Conservation (phyloP, 53 echinoderm and acorn worm species). For the Stichopus horrens region DNA sequence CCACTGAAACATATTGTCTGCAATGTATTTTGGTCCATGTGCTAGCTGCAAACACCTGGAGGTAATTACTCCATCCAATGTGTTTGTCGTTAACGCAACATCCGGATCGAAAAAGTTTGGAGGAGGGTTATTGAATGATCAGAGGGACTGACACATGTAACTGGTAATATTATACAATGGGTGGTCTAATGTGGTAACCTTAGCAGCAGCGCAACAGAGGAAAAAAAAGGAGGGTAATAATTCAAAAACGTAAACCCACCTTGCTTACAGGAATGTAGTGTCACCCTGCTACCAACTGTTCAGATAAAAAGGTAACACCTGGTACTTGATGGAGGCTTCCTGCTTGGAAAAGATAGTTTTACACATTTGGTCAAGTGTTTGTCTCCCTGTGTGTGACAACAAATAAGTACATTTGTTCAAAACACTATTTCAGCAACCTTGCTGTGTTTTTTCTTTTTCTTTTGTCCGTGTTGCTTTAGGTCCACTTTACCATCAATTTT, state of each 20-base stretch:
- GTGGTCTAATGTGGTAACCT: slow-evolving; percentile 28
- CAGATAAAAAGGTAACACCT: slow-evolving; percentile 22
- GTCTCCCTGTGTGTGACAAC: no score
- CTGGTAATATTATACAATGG: slow-evolving; percentile 37
- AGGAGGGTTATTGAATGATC: slow-evolving; percentile 4
- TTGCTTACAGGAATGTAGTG: neutral
- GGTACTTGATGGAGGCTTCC: neutral
- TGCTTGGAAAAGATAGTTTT: no score
- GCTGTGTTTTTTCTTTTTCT: no score
- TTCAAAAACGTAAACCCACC: neutral
- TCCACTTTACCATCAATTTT: no score
- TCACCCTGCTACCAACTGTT: slow-evolving; percentile 9
- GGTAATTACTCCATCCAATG: neutral
- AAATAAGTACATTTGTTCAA: no score
- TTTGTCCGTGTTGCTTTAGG: no score
- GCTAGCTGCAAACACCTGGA: neutral
- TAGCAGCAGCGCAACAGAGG: neutral
- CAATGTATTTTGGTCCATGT: neutral
- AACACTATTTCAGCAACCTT: no score
- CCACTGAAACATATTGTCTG: no score
- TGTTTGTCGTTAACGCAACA: slow-evolving; percentile 30
- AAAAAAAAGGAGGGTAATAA: neutral
- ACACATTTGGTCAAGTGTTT: no score
- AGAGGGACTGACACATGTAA: neutral
- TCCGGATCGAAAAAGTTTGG: slow-evolving; percentile 11